phyloP scores from a whole-genome alignment of 2,888 invertebrate genomes.

The Stenchaetothrips biformis region DNA sequence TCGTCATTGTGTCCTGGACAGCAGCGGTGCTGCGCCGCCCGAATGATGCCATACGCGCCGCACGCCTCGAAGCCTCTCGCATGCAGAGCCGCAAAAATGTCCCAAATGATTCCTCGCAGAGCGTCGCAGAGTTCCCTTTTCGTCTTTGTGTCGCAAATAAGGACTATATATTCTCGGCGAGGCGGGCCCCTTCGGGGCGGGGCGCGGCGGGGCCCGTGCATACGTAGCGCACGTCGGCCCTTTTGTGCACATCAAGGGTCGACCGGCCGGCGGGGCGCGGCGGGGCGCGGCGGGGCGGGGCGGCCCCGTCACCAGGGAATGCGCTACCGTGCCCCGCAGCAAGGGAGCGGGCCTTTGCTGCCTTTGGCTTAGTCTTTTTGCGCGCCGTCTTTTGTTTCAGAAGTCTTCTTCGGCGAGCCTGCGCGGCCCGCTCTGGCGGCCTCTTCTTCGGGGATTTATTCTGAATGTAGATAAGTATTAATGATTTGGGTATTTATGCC shows the following conservation, averaged over 20 bases:
- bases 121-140: neutral
- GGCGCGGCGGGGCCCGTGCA: neutral
- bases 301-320: constrained; percentile 11
- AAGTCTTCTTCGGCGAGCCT: constrained; percentile 2
- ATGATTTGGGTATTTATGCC: constrained; percentile 20
- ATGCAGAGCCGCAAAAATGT: no score
- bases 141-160: constrained; percentile 22
- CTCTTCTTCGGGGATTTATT: neutral
- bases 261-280: neutral
- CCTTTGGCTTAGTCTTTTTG: constrained; percentile 11
- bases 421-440: neutral
- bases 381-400: neutral
- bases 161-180: constrained; percentile 22
- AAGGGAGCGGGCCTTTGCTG: neutral
- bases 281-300: neutral
- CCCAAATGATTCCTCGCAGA: no score
- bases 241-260: constrained; percentile 20
- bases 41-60: no score
- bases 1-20: no score
- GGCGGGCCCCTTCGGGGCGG: no score
- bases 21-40: no score
- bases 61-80: no score
- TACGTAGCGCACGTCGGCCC: constrained; percentile 22
- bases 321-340: constrained; percentile 7
- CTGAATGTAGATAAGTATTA: constrained; percentile 22